phyloP scores from a whole-genome alignment of 2,113 vertebrate genomes.

The Chloroceryle aenea region DNA sequence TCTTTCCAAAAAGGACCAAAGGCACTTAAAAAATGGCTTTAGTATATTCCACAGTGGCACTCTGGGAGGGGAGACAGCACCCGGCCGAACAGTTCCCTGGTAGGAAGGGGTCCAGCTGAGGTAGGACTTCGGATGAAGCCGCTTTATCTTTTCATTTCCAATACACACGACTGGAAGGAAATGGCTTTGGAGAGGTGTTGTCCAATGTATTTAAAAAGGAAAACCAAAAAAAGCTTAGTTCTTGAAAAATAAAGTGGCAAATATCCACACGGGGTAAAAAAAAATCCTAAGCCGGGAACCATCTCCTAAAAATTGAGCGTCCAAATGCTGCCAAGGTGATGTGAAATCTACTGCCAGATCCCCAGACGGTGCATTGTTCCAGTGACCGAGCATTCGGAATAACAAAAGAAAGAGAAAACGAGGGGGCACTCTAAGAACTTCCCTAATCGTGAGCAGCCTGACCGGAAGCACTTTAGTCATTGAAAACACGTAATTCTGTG shows the following conservation, averaged over 20 bases:
- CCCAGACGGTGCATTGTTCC: slow-evolving; percentile 29
- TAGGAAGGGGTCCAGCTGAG: slow-evolving; percentile 39
- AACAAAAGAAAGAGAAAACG: no score
- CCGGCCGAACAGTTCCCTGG: slow-evolving; percentile 23
- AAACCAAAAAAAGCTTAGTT: not conserved
- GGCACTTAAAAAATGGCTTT: slow-evolving; percentile 74
- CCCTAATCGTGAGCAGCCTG: slow-evolving; percentile 4
- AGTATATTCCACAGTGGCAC: slow-evolving; percentile 34
- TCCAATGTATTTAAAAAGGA: not conserved
- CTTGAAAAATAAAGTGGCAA: not conserved
- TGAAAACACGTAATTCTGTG: not conserved
- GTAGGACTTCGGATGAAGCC: slow-evolving; percentile 51
- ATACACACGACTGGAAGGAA: not conserved
- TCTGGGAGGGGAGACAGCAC: not conserved
- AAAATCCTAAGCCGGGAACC: not conserved
- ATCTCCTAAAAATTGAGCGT: not conserved
- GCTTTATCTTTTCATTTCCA: not conserved
- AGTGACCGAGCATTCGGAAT: slow-evolving; percentile 65
- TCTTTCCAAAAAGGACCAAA: slow-evolving; percentile 53
- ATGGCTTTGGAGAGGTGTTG: slow-evolving; percentile 1
- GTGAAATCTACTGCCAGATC: not conserved
- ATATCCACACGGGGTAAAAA: not conserved
- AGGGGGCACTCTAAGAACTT: not conserved
- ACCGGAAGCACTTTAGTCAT: not conserved
- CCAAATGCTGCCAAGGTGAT: slow-evolving; percentile 4